phyloP scores from a whole-genome alignment of 2,797 vertebrate genomes.

The Salarias fasciatus region DNA sequence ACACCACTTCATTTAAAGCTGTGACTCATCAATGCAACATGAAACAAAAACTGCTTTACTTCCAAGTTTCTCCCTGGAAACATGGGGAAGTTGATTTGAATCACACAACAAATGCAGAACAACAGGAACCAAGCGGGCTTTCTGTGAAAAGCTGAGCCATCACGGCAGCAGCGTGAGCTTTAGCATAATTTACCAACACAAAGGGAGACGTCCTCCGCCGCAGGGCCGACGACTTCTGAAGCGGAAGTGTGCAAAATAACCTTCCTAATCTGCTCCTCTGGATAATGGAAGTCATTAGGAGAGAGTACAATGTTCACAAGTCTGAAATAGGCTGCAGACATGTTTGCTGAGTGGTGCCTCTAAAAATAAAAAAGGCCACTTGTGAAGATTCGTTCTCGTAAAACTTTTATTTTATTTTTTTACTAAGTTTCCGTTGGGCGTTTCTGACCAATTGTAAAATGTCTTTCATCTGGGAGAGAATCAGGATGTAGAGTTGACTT shows the following conservation, averaged over 20 bases:
- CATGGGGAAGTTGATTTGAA: slow-evolving; percentile 20
- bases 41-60: not conserved
- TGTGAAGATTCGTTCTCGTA: not conserved
- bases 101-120: slow-evolving; percentile 19
- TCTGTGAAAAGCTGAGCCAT: slow-evolving; percentile 3
- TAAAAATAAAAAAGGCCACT: slow-evolving; percentile 8
- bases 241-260: slow-evolving; percentile 10
- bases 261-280: slow-evolving; percentile 7
- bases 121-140: slow-evolving; percentile 22
- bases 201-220: not conserved
- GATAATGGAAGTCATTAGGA: slow-evolving; percentile 22
- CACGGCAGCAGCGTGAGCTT: not conserved
- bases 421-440: not conserved
- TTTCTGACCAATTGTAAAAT: not conserved
- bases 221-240: slow-evolving; percentile 10
- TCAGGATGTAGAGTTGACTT: not conserved
- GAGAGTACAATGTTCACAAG: slow-evolving; percentile 18
- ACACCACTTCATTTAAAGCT: not conserved
- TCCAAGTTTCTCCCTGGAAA: slow-evolving; percentile 11
- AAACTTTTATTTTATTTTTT: not conserved
- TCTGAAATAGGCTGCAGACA: slow-evolving; percentile 27
- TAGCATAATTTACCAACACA: slow-evolving; percentile 1
- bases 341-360: not conserved
- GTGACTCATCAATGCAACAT: slow-evolving; percentile 11
- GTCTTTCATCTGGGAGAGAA: not conserved